Evolutionary conservation across 2,888 invertebrate genomes (phyloP).

Genomic region (Acrobasis consociella): DNA sequence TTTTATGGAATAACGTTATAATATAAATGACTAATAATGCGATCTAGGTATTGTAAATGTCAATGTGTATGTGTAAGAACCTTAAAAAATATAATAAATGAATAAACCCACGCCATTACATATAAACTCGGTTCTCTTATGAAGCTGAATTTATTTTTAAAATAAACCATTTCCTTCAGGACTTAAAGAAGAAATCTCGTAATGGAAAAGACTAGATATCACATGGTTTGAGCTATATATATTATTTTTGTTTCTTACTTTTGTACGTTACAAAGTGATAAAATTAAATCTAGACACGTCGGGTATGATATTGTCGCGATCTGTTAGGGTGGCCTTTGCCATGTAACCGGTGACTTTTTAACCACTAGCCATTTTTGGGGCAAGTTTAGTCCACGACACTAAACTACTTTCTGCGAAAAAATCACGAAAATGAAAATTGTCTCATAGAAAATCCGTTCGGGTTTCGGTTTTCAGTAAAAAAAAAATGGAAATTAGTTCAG

Average conservation of each 20-base stretch:
- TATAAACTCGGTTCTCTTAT: background rate
- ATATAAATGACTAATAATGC: conserved; percentile 30
- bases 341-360: too few relatives aligned
- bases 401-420: too few relatives aligned
- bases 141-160: background rate
- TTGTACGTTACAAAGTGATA: conserved; percentile 29
- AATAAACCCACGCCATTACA: conserved; percentile 9
- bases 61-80: conserved; percentile 21
- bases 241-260: conserved; percentile 55
- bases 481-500: too few relatives aligned
- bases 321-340: too few relatives aligned
- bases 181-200: conserved; percentile 43
- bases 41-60: conserved; percentile 35
- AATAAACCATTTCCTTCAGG: conserved; percentile 33
- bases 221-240: conserved; percentile 79
- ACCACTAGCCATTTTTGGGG: too few relatives aligned
- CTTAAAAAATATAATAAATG: conserved; percentile 1
- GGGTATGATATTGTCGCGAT: conserved; percentile 10
- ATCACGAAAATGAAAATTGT: too few relatives aligned
- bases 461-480: too few relatives aligned
- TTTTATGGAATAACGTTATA: conserved; percentile 34
- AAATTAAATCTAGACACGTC: conserved; percentile 39
- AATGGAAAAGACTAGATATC: conserved; percentile 80
- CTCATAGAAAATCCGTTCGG: too few relatives aligned
- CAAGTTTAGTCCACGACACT: too few relatives aligned